Evolutionary conservation across 2,797 vertebrate genomes (phyloP), one percentile per base, ranked within the genome.

Genomic region (Hippocampus kuda): DNA sequence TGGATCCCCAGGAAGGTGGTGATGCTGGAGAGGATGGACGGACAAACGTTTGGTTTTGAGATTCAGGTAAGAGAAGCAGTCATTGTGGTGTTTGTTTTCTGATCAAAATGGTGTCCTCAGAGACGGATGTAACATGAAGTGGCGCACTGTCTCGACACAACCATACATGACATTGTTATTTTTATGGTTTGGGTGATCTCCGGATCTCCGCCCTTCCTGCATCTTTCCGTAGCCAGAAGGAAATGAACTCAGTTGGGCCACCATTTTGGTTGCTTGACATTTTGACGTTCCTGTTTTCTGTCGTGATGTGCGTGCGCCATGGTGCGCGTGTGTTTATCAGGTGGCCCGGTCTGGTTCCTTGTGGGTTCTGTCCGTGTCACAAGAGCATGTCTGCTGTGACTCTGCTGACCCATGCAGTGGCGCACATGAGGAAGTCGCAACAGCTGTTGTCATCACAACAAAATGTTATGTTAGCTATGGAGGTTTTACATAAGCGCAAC

Each of bases 11-110:
- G 97, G 82, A 95, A 93, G 81, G 86, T 92, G 70, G 88, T 98
- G 82, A 91, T 85, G 2, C 81, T 99, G 85, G 91, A 97, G 87
- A 99, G 98, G 75, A 89, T 86, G 5, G 94, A 93, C 0, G 91
- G 92, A 30, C 94, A 97, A 78, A 85, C 93, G 0, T 98, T 96
- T 2, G 97, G 97, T 49, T 99, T 99, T 72, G 97, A 99, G 88
- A 96, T 99, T 82, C 95, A 98, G 95, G 97, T 98, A 85, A 89
- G 91, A 76, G 44, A 70, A 77, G 34, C 34, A 8, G 7, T 38
- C 34, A 34, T 34, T 6, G 5, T n/a, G 34, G 34, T 1, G 5
- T 34, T 79, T 27, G 5, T 12, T 12, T 24, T n/a, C 1, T 59
- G 2, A 3, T 38, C 12, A 41, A 42, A 22, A 22, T 38, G 18